Percentiles rank a stretch among this genome's conserved stretches.
Evolutionary conservation across 2,888 invertebrate genomes (phyloP).

Genomic region (Thelaira solivaga): DNA sequence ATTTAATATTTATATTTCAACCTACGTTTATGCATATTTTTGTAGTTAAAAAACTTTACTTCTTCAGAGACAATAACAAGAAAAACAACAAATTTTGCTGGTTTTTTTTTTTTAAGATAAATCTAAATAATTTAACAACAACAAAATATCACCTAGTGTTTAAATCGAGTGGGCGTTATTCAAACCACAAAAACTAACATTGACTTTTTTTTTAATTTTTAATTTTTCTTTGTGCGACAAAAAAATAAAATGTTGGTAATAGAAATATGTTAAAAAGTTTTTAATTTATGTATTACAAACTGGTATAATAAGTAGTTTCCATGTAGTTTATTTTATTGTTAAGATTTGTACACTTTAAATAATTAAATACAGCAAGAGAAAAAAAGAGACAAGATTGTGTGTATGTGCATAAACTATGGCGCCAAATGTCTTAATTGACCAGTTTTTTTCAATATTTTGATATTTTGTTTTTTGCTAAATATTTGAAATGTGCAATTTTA

Average conservation of each 20-base stretch:
- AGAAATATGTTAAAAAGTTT: conserved; percentile 17
- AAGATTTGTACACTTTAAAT: conserved; percentile 41
- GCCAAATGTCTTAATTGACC: conserved; percentile 34
- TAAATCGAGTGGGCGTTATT: conserved; percentile 55
- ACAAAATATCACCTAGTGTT: conserved; percentile 36
- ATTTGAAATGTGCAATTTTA: neutral
- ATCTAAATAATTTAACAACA: conserved; percentile 2
- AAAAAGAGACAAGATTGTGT: conserved; percentile 19
- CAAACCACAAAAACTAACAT: conserved; percentile 32
- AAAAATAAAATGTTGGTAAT: conserved; percentile 30
- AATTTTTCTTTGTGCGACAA: neutral
- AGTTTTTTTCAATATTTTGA: conserved; percentile 1
- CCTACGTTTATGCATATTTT: conserved; percentile 24
- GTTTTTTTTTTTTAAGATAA: conserved; percentile 12
- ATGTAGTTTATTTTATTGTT: neutral
- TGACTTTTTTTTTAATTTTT: conserved; percentile 10
- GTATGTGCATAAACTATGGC: conserved; percentile 24
- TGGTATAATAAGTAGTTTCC: conserved; percentile 9
- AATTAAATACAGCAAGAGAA: too few relatives aligned
- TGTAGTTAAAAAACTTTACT: conserved; percentile 5
- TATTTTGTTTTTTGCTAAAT: neutral
- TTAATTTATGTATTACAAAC: conserved; percentile 45
- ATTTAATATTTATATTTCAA: conserved; percentile 10
- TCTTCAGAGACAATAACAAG: too few relatives aligned
- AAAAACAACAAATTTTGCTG: conserved; percentile 21